Percentiles rank a stretch among this genome's conserved stretches.
phyloP scores from a whole-genome alignment of 2,797 vertebrate species.

The Enteromius mattozi region DNA sequence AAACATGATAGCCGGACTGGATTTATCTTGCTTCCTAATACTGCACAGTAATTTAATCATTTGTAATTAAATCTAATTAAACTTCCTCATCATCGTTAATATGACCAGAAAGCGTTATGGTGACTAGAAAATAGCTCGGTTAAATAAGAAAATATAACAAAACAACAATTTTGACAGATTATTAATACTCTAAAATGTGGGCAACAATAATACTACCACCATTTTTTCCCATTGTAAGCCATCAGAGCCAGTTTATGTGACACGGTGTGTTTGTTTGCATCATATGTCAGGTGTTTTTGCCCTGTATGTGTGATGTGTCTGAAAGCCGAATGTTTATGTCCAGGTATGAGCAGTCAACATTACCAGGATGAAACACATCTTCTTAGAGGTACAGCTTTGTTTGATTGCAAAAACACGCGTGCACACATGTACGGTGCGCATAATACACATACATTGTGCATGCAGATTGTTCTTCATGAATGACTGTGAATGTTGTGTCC shows the following conservation, averaged over 20 bases:
- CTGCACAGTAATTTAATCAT: constrained; percentile 18
- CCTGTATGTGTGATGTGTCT: constrained; percentile 42
- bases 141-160: constrained; percentile 5
- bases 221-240: background rate
- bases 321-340: constrained; percentile 80
- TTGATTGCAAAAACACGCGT: constrained; percentile 36
- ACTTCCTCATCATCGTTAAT: constrained; percentile 15
- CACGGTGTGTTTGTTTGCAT: constrained; percentile 38
- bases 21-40: constrained; percentile 30
- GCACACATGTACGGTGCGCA: constrained; percentile 15
- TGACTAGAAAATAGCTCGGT: constrained; percentile 2
- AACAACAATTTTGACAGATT: background rate
- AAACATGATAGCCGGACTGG: constrained; percentile 10
- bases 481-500: constrained; percentile 69
- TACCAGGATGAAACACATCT: constrained; percentile 85
- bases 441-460: constrained; percentile 29
- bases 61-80: constrained; percentile 38
- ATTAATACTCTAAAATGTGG: background rate
- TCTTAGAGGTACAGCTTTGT: constrained; percentile 81
- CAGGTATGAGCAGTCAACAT: constrained; percentile 85
- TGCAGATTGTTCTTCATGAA: constrained; percentile 16
- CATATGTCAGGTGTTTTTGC: constrained; percentile 48
- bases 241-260: constrained; percentile 16
- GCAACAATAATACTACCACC: background rate
- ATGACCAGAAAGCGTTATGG: constrained; percentile 16